Conservation (phyloP, 2,797 vertebrate species). For the Ciconia nigra region DNA sequence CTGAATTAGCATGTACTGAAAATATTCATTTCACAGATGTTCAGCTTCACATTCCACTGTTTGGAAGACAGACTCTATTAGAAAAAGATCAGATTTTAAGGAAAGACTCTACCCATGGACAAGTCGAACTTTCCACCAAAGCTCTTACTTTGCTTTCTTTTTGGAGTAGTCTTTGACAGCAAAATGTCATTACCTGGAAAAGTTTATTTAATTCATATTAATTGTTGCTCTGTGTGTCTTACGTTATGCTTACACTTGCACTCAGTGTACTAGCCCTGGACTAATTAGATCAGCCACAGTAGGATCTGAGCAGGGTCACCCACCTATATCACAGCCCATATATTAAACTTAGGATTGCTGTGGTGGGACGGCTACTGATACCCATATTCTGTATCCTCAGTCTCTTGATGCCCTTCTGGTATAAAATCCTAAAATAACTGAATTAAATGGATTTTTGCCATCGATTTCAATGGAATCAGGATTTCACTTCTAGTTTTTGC, state of each 20-base stretch:
- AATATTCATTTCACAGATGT: constrained; percentile 61
- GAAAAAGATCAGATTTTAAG: constrained; percentile 1
- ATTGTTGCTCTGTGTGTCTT: neutral
- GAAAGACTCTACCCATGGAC: neutral
- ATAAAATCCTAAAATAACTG: neutral
- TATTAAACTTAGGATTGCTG: neutral
- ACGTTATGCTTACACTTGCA: neutral
- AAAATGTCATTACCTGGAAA: neutral
- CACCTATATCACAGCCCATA: neutral
- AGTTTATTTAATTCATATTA: neutral
- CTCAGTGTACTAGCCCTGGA: neutral
- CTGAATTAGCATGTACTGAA: constrained; percentile 55
- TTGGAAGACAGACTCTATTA: neutral
- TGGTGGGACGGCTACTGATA: neutral
- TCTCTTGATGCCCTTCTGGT: neutral
- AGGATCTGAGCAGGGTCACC: neutral
- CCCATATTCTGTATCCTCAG: neutral
- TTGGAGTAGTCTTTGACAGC: neutral
- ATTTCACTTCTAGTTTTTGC: constrained; percentile 10
- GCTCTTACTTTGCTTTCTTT: neutral
- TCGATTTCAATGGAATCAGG: neutral
- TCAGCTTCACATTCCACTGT: constrained; percentile 40
- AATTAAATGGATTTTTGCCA: neutral
- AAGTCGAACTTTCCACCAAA: neutral
- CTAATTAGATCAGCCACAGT: neutral